Percentiles rank a stretch among this genome's conserved stretches.
phyloP scores from a whole-genome alignment of 2,113 vertebrate genomes.

The Heliornis fulica region DNA sequence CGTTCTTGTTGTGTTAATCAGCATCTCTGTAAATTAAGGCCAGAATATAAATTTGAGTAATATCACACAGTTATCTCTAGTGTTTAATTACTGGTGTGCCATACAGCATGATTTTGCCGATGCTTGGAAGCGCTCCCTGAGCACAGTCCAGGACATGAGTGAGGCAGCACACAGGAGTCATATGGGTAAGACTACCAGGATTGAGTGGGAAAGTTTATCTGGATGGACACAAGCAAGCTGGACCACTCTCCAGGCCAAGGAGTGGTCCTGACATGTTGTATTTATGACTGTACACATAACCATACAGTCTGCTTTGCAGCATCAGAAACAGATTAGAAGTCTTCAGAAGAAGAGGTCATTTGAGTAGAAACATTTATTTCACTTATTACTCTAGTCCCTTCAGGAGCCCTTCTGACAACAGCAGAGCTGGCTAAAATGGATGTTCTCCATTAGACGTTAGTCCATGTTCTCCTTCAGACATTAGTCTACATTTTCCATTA shows the following conservation, averaged over 20 bases:
- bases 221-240: background rate
- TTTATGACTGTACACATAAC: background rate
- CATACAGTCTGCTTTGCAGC: background rate
- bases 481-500: background rate
- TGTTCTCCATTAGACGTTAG: background rate
- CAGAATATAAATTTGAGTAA: background rate
- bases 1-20: background rate
- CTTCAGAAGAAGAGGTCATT: background rate
- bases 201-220: background rate
- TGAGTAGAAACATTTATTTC: background rate
- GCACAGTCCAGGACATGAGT: background rate
- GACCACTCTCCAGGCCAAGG: background rate
- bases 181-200: background rate
- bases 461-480: background rate
- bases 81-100: background rate
- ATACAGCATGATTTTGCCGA: rapidly evolving
- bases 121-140: background rate
- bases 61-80: background rate
- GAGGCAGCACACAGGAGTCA: background rate
- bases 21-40: background rate
- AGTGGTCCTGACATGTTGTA: background rate
- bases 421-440: background rate
- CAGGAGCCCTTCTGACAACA: background rate
- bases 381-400: background rate
- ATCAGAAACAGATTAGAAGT: background rate